These are phyloP conservation scores for Cyanistes caeruleus DNA, from an alignment of 2,113 vertebrate species.

Conservation along the genomic window DNA sequence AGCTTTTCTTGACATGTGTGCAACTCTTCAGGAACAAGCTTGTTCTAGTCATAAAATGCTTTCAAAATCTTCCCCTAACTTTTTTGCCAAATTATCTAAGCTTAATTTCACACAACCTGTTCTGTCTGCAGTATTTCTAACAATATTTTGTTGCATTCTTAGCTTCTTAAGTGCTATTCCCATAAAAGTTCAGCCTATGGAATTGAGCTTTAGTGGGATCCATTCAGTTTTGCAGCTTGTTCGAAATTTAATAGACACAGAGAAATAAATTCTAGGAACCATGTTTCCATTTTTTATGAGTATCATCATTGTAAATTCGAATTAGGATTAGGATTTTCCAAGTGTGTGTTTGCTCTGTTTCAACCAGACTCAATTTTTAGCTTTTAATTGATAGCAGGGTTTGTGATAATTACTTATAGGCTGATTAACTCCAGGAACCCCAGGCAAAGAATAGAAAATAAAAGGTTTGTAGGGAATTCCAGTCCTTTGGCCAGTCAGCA, in stretches of 20 bases:
- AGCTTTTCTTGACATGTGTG: neutral
- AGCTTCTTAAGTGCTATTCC: neutral
- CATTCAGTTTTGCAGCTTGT: neutral
- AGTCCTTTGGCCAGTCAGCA: neutral
- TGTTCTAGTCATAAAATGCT: neutral
- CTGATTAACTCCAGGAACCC: neutral
- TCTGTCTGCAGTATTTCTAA: neutral
- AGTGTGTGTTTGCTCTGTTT: neutral
- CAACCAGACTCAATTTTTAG: neutral
- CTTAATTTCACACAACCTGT: neutral
- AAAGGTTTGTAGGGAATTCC: neutral
- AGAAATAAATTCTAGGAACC: neutral
- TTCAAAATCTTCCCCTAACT: neutral
- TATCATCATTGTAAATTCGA: neutral
- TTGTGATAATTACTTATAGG: neutral
- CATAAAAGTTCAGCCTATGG: neutral
- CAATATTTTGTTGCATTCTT: neutral
- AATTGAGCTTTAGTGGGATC: neutral
- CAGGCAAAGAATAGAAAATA: neutral
- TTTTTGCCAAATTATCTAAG: neutral
- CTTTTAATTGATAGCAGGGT: neutral
- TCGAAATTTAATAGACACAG: neutral
- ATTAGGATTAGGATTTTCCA: neutral
- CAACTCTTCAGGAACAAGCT: neutral
- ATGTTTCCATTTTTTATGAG: neutral